Conservation (phyloP, 2,888 invertebrate genomes). For the Steinernema carpocapsae region DNA sequence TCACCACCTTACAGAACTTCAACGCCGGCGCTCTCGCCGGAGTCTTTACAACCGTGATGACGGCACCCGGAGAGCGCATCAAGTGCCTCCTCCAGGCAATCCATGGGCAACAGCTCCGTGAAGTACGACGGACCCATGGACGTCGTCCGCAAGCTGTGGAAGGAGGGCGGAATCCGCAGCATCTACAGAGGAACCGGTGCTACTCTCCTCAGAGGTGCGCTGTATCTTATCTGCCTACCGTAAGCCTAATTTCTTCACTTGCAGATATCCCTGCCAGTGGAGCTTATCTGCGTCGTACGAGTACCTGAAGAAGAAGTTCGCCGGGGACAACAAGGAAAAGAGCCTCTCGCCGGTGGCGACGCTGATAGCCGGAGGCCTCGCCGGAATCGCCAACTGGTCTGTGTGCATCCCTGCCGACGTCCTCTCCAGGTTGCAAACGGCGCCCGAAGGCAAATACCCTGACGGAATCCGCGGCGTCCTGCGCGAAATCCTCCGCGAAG, state of each 20-base stretch:
- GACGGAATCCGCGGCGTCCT: conserved; percentile 90
- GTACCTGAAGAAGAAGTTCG: conserved; percentile 81
- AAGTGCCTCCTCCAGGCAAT: conserved; percentile 88
- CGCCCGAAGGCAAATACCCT: conserved; percentile 91
- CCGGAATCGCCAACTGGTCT: conserved; percentile 93
- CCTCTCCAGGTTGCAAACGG: conserved; percentile 94
- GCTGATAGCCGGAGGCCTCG: conserved; percentile 88
- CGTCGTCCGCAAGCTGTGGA: conserved; percentile 84
- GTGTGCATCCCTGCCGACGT: conserved; percentile 97
- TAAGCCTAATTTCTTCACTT: conserved; percentile 45
- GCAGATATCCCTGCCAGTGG: conserved; percentile 96
- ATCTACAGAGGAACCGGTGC: conserved; percentile 90
- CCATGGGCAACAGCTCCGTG: conserved; percentile 55
- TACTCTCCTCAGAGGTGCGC: conserved; percentile 78
- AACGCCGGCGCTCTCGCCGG: conserved; percentile 95
- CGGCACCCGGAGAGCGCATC: conserved; percentile 98
- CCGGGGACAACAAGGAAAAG: conserved; percentile 69
- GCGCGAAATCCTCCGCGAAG: conserved; percentile 81
- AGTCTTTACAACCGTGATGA: conserved; percentile 93
- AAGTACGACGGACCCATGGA: conserved; percentile 91
- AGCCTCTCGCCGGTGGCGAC: conserved; percentile 66
- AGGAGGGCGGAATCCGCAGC: conserved; percentile 87
- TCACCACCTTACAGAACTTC: conserved; percentile 79
- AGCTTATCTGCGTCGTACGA: conserved; percentile 97
- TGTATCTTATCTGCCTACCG: not conserved